Evolutionary conservation across 2,113 vertebrate species (phyloP), one percentile per base, ranked within the genome.

Genomic region (Myotis lucifugus): DNA sequence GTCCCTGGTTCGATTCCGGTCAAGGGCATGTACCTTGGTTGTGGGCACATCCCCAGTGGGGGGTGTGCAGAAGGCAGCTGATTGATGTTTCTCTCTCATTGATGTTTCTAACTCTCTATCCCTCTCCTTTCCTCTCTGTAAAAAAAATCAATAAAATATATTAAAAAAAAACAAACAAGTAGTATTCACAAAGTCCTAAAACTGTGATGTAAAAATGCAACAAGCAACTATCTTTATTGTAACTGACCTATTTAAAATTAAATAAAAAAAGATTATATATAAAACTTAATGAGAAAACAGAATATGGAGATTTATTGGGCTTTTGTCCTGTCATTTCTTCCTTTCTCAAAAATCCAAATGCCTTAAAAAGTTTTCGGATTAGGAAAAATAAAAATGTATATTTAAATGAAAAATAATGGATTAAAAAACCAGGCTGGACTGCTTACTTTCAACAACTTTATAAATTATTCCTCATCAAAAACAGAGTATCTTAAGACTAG

Each of bases 381-480:
- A 78, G 29, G 3, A 86, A 50, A 88, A 84, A 91, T 59, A 50
- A 94, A 86, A 84, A 78, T 73, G 17, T 78, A 0, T 72, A 93
- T 91, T 72, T 78, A 70, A 93, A 42, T 86, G 29, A 90, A 74
- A 93, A 66, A 32, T 19, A 94, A 77, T 32, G 27, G 42, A 48
- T 12, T 40, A 91, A 52, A 18, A 9, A 61, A 66, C 4, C 3
- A 5, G 27, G 29, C n/a, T 64, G 83, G 3, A 78, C 23, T 88
- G 18, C 21, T 81, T 64, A 69, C 29, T 67, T 84, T 93, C 48
- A 89, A 69, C 29, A 89, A 69, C 34, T 91, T 85, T 52, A 85
- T 70, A 85, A 96, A 85, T 76, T 70, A 90, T 52, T 90, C 34
- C 21, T 83, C 76, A 64, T 77, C 40, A 86, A 90, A 91, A 85